These are phyloP conservation scores for Atherinomorus stipes DNA, from an alignment of 2,113 vertebrate genomes.

Conservation along the genomic window DNA sequence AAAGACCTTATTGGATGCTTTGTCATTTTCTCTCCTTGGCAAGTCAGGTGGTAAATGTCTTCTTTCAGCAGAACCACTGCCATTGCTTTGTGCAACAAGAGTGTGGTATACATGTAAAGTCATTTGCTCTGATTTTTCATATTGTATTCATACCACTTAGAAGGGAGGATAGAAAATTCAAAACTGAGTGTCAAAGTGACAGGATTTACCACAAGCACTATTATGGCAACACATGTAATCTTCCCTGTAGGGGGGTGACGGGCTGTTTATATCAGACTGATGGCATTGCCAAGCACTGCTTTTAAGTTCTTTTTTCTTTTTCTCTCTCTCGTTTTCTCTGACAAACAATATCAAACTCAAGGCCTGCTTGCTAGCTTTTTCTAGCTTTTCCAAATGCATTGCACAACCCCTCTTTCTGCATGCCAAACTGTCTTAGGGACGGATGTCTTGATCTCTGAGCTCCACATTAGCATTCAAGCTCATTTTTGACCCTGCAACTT, in stretches of 20 bases:
- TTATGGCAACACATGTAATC: not conserved
- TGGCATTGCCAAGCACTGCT: not conserved
- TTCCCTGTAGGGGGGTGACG: not conserved
- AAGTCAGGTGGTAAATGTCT: not conserved
- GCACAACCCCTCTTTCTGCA: not conserved
- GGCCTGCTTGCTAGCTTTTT: not conserved
- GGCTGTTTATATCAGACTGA: not conserved
- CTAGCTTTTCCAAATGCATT: not conserved
- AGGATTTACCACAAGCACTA: not conserved
- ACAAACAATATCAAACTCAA: not conserved
- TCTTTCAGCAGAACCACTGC: not conserved
- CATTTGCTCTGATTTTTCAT: not conserved
- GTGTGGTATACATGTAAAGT: not conserved
- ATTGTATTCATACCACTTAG: not conserved
- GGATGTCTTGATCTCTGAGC: not conserved
- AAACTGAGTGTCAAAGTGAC: not conserved
- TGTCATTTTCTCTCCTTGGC: too few relatives aligned
- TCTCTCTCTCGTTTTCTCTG: not conserved
- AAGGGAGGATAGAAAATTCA: not conserved
- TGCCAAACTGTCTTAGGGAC: not conserved
- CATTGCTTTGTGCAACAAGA: not conserved
- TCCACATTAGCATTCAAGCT: not conserved
- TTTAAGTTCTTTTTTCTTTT: not conserved
- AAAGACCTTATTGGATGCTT: too few relatives aligned
- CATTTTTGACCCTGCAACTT: too few relatives aligned